Conservation (phyloP, 2,113 vertebrate species). For the Polyodon spathula region DNA sequence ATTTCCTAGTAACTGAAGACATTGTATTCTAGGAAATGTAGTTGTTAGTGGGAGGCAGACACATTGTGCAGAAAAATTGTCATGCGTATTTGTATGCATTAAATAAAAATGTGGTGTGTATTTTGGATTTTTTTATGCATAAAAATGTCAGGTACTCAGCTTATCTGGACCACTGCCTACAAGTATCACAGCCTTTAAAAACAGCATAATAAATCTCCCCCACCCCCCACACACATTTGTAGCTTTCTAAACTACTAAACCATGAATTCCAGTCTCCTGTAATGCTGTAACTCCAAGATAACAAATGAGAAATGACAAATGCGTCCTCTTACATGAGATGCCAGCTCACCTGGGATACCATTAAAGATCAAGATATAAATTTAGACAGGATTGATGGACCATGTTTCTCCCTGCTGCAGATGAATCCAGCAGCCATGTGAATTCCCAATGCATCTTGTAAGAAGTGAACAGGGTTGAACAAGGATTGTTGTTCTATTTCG, state of each 20-base stretch:
- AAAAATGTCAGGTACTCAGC: too few relatives aligned
- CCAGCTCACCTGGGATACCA: constrained; percentile 1
- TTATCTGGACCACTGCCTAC: too few relatives aligned
- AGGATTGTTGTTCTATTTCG: not conserved
- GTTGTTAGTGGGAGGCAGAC: too few relatives aligned
- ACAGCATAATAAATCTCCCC: too few relatives aligned
- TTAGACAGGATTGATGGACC: not conserved
- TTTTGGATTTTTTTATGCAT: too few relatives aligned
- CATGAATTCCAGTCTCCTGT: not conserved
- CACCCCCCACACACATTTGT: not conserved
- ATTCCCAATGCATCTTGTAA: constrained; percentile 3
- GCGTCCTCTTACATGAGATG: not conserved
- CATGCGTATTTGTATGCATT: too few relatives aligned
- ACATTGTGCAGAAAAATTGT: too few relatives aligned
- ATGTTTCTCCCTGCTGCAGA: not conserved
- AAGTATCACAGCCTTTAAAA: too few relatives aligned
- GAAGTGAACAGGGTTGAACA: not conserved
- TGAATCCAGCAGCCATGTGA: not conserved
- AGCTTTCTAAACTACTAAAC: not conserved
- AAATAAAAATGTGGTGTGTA: too few relatives aligned
- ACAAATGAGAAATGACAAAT: constrained; percentile 8
- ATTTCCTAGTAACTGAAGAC: too few relatives aligned
- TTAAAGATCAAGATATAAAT: constrained; percentile 6
- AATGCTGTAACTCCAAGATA: not conserved
- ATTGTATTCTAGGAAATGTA: too few relatives aligned